Evolutionary conservation across 2,113 vertebrate genomes (phyloP), one percentile per base, ranked within the genome.

Genomic region (Callipepla californica): DNA sequence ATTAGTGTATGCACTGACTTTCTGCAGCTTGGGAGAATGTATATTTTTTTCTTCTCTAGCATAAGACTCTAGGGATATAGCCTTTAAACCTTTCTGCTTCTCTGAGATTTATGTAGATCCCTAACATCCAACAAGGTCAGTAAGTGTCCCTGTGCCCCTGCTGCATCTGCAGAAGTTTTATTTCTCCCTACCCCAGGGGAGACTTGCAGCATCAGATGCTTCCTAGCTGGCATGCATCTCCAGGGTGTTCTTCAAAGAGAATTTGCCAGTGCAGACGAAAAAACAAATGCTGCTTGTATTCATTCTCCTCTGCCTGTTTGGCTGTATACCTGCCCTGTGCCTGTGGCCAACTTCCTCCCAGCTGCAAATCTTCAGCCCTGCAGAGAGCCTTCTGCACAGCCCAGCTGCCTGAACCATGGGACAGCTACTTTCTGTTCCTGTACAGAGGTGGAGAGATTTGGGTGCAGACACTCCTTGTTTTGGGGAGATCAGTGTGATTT

Each of bases 341-440:
- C 40, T 0, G 0, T 68, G 68, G 78, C 87, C 89, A 94, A 40
- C 30, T 51, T 85, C 53, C 15, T 92, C 32, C 76, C 85, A 70
- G 66, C 67, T 93, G 89, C 74, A 73, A 17, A 76, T 68, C 11
- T 65, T 44, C 68, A 90, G 73, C 23, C 91, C 85, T 86, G 76
- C 76, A 44, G 91, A 94, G 79, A 91, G 11, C 63, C 68, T 85
- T 90, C 87, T 90, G 96, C 62, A 10, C 51, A 62, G 80, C 86
- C 85, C 93, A 91, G 79, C 59, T 90, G 95, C 42, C 50, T 62
- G 78, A 92, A 68, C 81, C 34, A 6, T 58, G 3, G 66, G 87
- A 16, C 72, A 83, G 72, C 59, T 85, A 6, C 8, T 20, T 83
- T 69, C 44, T 59, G 2, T 13, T 75, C 44, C 72, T 40, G 8